Base-by-base conservation (phyloP, 2,113 vertebrate species). In the Centrocercus urophasianus region DNA sequence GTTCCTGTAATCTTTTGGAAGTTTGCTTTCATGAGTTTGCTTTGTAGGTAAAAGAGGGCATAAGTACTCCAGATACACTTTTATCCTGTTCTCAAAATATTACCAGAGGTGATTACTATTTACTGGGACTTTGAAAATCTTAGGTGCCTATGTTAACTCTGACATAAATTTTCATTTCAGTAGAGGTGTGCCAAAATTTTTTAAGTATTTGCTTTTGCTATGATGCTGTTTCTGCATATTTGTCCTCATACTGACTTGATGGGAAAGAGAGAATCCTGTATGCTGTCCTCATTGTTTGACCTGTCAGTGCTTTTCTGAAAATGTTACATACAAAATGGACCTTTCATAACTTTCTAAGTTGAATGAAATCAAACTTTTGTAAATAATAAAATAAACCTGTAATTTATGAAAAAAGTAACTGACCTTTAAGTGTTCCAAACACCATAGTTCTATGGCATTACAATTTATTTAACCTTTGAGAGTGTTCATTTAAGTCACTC, bases 401-500 rank as follows among this genome's bases (percentile, higher is more conserved):
- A 79, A 50, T 78, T 67, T 25, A 86, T 71, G 40, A 83, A 86
- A 88, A 95, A 83, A 95, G 28, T 36, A 92, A 88, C 24, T 96
- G 97, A 98, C 97, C 97, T 98, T 98, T 98, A 97, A 96, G 87
- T 92, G 71, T 89, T 97, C 95, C 81, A 96, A 97, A 93, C 57
- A 95, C 50, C 74, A 94, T 94, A 94, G 77, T 95, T 97, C 84
- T 86, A 34, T 90, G 93, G 92, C 96, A 97, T 91, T 97, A 97
- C 96, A 98, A 96, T 97, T 96, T 96, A 96, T 97, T 97, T 98
- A 98, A 98, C 98, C 97, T 98, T 98, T 98, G 88, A 96, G 89
- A 91, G 60, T 91, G 89, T 67, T 97, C 86, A 92, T 93, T 97
- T 96, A 96, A 97, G 83, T 94, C 96, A 97, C 94, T 97, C 71